Evolutionary conservation across 2,888 invertebrate species (phyloP), one percentile per base, ranked within the genome.

Genomic region (Macaria liturata): DNA sequence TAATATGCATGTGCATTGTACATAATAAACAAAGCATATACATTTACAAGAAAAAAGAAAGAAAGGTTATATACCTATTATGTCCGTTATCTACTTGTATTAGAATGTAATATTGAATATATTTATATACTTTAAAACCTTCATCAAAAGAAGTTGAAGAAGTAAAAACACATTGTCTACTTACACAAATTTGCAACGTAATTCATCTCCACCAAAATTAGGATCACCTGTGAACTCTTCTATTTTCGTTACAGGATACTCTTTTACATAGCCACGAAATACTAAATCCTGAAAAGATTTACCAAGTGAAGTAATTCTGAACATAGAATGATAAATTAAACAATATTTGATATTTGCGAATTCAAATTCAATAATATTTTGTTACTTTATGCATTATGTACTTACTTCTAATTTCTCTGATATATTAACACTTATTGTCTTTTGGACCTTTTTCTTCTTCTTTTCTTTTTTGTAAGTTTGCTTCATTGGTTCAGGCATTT

Each of bases 201-300:
- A 57, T 54, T 82, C 81, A n/a, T 83, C 83, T 30, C 88, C 89
- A 32, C 73, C 79, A 53, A 81, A 88, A 59, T 88, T 87, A 8
- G 78, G 70, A 55, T 89, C 89, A 4, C 88, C 89, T 8, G 78
- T 61, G 53, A 84, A 88, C 20, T 86, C 81, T 57, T 75, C 64
- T 1, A 88, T 64, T 54, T 74, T 75, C 3, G 65, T 78, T 56
- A 57, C 69, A 20, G 79, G 77, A 61, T 84, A 84, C 52, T 87
- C 77, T 65, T 70, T 74, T 3, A 89, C 54, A 20, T 81, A 68
- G 3, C 76, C 82, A 42, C 69, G 72, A 7, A 71, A 53, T 0
- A 69, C 76, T 43, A 88, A 70, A 37, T 76, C 69, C 88, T 88
- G 62, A 44, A 55, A 57, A 37, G 20, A 20, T 20, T 20, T 20